Evolutionary conservation across 2,113 vertebrate genomes (phyloP).

Genomic region (Pagrus major): DNA sequence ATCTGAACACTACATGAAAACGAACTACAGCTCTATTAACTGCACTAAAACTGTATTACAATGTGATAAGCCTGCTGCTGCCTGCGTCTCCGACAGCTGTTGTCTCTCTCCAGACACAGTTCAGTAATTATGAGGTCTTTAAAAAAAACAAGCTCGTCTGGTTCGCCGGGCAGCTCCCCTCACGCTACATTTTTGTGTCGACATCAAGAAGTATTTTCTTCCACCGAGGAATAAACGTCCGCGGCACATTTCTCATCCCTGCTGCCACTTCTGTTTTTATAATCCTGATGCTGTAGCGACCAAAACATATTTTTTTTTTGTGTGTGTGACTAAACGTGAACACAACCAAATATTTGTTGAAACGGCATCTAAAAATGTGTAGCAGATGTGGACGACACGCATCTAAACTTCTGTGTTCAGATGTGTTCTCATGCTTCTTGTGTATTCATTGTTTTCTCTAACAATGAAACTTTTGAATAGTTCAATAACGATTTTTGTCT

Average conservation of each 20-base stretch:
- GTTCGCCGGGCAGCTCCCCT: background rate
- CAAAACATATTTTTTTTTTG: background rate
- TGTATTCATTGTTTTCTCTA: background rate
- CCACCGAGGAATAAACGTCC: background rate
- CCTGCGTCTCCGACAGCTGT: background rate
- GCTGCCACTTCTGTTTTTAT: background rate
- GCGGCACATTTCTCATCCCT: background rate
- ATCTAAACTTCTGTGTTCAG: background rate
- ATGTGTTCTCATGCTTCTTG: background rate
- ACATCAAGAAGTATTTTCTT: background rate
- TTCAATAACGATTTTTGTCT: background rate
- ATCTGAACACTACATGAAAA: background rate
- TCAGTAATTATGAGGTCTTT: background rate
- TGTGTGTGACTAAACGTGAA: background rate
- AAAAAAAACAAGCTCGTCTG: background rate
- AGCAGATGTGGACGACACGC: background rate
- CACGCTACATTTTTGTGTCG: background rate
- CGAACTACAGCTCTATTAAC: background rate
- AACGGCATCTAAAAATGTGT: background rate
- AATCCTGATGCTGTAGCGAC: background rate
- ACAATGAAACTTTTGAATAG: background rate
- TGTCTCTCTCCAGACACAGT: background rate
- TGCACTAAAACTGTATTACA: too few species aligned
- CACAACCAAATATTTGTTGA: background rate
- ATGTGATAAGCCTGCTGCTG: background rate